These are phyloP conservation scores for Rhamphomyia laevipes DNA, from an alignment of 2,888 invertebrate genomes.

Conservation along the genomic window DNA sequence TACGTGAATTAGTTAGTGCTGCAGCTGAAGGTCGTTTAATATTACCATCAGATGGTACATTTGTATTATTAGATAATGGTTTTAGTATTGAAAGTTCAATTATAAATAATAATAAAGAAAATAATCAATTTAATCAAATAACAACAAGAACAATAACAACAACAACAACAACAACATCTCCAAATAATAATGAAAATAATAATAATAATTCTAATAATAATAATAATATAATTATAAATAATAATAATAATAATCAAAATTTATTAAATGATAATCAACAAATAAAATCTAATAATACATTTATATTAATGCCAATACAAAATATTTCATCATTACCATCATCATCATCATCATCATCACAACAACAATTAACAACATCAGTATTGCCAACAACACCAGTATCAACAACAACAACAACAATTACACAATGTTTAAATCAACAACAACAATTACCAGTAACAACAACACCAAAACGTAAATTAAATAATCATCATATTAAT, in stretches of 20 bases:
- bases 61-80: conserved; percentile 36
- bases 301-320: conserved; percentile 7
- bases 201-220: conserved; percentile 2
- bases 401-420: too few species aligned
- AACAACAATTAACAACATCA: background rate
- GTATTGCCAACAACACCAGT: too few species aligned
- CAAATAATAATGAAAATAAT: conserved; percentile 1
- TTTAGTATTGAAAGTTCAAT: conserved; percentile 37
- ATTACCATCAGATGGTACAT: conserved; percentile 37
- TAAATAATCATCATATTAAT: too few species aligned
- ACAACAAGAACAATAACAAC: conserved; percentile 16
- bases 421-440: too few species aligned
- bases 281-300: background rate
- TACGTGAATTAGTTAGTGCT: conserved; percentile 35
- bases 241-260: conserved; percentile 1
- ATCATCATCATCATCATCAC: background rate
- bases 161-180: conserved; percentile 7
- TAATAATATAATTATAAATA: conserved; percentile 4
- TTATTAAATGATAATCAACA: conserved; percentile 1
- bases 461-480: too few species aligned
- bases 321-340: background rate
- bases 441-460: too few species aligned
- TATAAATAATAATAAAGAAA: conserved; percentile 17
- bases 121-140: conserved; percentile 1
- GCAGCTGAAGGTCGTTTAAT: conserved; percentile 38